Conservation (phyloP, 2,797 vertebrate species). For the Sebastes cheni region DNA sequence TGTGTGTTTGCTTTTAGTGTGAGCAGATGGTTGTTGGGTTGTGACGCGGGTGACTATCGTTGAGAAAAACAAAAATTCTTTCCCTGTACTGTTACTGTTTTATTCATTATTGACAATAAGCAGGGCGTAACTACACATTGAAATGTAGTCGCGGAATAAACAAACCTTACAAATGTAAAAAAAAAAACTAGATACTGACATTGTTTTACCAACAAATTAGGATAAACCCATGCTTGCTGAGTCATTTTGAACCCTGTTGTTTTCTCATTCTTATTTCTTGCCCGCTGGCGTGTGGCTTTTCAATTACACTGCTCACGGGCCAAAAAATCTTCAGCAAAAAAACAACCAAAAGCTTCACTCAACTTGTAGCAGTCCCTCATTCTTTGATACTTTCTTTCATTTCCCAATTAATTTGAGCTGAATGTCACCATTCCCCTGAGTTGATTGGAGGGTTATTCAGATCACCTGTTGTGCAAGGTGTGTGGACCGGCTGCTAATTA, state of each 20-base stretch:
- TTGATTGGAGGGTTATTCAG: neutral
- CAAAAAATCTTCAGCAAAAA: neutral
- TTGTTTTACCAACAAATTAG: neutral
- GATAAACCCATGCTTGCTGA: neutral
- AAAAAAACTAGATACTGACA: neutral
- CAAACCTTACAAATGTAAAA: neutral
- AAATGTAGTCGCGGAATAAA: neutral
- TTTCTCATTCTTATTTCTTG: neutral
- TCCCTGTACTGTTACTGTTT: no score
- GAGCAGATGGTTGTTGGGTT: no score
- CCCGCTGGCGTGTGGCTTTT: neutral
- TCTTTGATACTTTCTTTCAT: neutral
- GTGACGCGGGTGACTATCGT: no score
- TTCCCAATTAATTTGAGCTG: neutral
- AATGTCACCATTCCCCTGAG: accelerated
- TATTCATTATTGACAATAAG: no score
- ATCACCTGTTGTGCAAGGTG: neutral
- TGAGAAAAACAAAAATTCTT: no score
- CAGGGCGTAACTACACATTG: no score
- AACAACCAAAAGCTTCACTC: neutral
- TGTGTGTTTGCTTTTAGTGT: no score
- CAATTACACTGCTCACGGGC: neutral
- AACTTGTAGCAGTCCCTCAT: neutral
- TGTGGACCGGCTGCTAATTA: no score
- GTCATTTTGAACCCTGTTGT: neutral